Percentiles rank a stretch among this genome's conserved stretches.
Evolutionary conservation across 2,113 vertebrate genomes (phyloP).

Genomic region (Dissostichus mawsoni): DNA sequence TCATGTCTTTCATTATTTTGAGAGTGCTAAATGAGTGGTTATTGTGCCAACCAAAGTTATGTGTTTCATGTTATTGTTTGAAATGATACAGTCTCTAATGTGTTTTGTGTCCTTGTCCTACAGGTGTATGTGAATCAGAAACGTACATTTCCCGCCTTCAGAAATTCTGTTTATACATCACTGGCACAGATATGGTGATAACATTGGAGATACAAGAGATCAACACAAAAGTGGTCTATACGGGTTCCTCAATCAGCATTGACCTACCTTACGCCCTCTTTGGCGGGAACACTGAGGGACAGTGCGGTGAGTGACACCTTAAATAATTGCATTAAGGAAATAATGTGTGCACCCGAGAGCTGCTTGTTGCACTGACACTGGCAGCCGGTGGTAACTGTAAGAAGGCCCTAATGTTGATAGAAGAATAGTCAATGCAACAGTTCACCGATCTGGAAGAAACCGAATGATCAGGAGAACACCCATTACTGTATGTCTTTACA

Average conservation of each 20-base stretch:
- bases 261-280: constrained; percentile 87
- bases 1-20: not conserved
- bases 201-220: constrained; percentile 83
- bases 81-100: not conserved
- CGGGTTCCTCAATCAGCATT: constrained; percentile 84
- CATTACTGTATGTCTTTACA: not conserved
- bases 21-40: not conserved
- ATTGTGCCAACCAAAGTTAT: not conserved
- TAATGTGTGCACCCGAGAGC: not conserved
- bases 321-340: not conserved
- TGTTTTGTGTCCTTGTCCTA: constrained; percentile 9
- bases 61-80: not conserved
- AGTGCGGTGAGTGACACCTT: constrained; percentile 86
- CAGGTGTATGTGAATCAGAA: constrained; percentile 87
- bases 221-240: constrained; percentile 82
- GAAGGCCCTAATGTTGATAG: not conserved
- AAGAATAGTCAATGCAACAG: not conserved
- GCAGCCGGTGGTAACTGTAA: not conserved
- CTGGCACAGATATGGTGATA: constrained; percentile 83
- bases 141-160: constrained; percentile 84
- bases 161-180: constrained; percentile 79
- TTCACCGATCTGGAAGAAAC: not conserved
- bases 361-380: not conserved
- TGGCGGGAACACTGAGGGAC: constrained; percentile 90
- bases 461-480: not conserved